Conservation (phyloP, 2,113 vertebrate genomes). For the Acanthochromis polyacanthus region DNA sequence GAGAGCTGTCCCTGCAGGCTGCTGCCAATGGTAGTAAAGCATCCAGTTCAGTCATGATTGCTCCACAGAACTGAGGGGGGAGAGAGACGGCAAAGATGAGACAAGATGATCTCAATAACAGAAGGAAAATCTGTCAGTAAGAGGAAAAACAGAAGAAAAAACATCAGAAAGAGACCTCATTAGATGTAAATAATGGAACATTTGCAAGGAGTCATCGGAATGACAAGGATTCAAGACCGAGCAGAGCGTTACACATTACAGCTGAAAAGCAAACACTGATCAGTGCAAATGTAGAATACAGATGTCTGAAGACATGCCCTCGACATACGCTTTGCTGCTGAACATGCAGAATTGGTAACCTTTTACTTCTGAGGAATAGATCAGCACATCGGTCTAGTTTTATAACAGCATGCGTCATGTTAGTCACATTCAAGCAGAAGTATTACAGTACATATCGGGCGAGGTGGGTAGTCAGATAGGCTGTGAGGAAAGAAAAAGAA, state of each 20-base stretch:
- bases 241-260: constrained; percentile 48
- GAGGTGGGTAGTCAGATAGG: constrained; percentile 27
- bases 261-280: constrained; percentile 55
- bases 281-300: constrained; percentile 59
- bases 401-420: constrained; percentile 41
- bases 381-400: constrained; percentile 40
- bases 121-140: constrained; percentile 43
- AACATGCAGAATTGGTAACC: constrained; percentile 62
- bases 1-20: constrained; percentile 88
- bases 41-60: constrained; percentile 91
- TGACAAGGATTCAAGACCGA: constrained; percentile 47
- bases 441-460: constrained; percentile 18
- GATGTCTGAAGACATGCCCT: constrained; percentile 52
- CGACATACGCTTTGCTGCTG: constrained; percentile 39
- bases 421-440: constrained; percentile 43
- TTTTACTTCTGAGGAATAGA: constrained; percentile 47
- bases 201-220: constrained; percentile 50
- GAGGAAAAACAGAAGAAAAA: constrained; percentile 17
- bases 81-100: constrained; percentile 71
- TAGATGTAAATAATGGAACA: constrained; percentile 64
- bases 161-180: constrained; percentile 53
- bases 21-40: constrained; percentile 91
- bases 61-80: constrained; percentile 89
- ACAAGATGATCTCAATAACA: constrained; percentile 53
- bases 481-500: constrained; percentile 43